Base-by-base conservation (phyloP, 2,113 vertebrate species). In the Datnioides undecimradiatus region DNA sequence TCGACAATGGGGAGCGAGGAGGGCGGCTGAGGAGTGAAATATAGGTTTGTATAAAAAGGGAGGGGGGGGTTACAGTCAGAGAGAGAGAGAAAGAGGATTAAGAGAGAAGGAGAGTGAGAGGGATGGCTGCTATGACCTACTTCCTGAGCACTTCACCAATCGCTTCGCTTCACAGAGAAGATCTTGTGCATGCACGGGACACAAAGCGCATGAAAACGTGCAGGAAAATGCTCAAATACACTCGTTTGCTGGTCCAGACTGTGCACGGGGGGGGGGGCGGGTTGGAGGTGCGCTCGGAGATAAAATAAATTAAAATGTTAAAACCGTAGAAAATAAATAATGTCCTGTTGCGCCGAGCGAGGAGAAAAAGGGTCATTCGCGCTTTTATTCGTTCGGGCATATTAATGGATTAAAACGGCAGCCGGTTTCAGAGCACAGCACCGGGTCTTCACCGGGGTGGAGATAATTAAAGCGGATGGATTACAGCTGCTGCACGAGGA, bases 101-200 rank as follows among this genome's bases (percentile, higher is more conserved):
- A 60, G 55, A 87, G 83, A 31, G 60, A 25, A 21, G 69, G 62
- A 64, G 46, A 69, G 52, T 17, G 73, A 77, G 71, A 67, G 73
- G 40, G 80, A 84, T 40, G 73, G 63, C 9, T 75, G 80, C 82
- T 76, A 69, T 93, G 91, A 93, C 91, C 91, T 89, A 93, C 73
- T 93, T 93, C 88, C 77, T 86, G 4, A 88, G 83, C 73, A 79
- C 79, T 70, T 90, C 76, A 73, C 79, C 74, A 45, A 76, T 66
- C 23, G 40, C 73, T 76, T 58, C 23, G 73, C 69, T 73, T 83
- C 69, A 84, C 45, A 67, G 65, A 11, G 45, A 85, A 71, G 78
- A 81, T 59, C n/a, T 79, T 74, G 57, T 41, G 29, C 36, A 8
- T 2, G 29, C 40, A 25, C 45, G 27, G 9, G 4, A 72, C 49